phyloP scores from a whole-genome alignment of 37 sponge, comb jelly and placozoan species.

The Axinella damicornis region DNA sequence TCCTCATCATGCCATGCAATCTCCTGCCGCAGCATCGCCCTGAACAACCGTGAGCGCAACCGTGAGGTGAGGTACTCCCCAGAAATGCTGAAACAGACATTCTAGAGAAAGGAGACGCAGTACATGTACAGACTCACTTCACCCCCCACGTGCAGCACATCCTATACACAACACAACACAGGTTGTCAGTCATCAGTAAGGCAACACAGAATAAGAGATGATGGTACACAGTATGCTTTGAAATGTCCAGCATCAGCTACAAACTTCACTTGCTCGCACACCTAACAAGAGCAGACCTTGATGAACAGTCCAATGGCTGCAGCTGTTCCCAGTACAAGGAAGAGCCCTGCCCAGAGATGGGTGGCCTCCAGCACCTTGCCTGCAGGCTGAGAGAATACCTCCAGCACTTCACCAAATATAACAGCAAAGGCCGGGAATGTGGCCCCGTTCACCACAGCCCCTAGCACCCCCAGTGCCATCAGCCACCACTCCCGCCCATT shows the following conservation, averaged over 20 bases:
- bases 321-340: constrained; percentile 59
- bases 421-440: constrained; percentile 75
- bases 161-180: no score
- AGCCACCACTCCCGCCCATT: constrained; percentile 75
- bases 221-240: no score
- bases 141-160: no score
- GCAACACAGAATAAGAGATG: no score
- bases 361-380: constrained; percentile 15
- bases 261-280: no score
- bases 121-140: neutral
- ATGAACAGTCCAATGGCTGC: constrained; percentile 50
- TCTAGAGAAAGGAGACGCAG: no score
- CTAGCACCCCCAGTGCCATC: constrained; percentile 68
- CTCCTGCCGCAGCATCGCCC: constrained; percentile 82
- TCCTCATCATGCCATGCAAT: constrained; percentile 87
- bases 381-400: constrained; percentile 20
- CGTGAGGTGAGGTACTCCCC: constrained; percentile 72
- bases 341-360: constrained; percentile 42
- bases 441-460: constrained; percentile 56
- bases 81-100: constrained; percentile 27
- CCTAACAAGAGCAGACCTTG: constrained; percentile 54
- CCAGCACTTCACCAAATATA: constrained; percentile 72
- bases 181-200: no score
- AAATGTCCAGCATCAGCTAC: no score
- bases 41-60: constrained; percentile 55